Evolutionary conservation across 2,113 vertebrate species (phyloP).

Genomic region (Brachypodius melanocephalos): DNA sequence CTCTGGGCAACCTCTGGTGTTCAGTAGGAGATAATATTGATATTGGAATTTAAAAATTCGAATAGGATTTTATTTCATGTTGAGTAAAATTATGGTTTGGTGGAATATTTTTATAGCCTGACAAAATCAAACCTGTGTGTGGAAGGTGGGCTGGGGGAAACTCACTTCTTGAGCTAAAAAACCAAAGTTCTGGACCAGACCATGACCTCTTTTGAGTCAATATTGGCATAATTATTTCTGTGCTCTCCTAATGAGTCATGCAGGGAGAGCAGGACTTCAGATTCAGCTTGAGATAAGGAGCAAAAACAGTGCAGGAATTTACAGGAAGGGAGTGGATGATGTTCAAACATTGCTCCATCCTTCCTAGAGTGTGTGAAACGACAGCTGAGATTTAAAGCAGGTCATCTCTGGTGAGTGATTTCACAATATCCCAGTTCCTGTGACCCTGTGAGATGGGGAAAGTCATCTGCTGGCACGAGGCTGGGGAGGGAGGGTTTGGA

Average conservation of each 20-base stretch:
- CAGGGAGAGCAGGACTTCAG: not conserved
- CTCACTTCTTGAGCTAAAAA: not conserved
- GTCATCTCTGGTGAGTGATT: conserved; percentile 5
- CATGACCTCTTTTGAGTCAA: not conserved
- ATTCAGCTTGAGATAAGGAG: not conserved
- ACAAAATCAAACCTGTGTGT: not conserved
- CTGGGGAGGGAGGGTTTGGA: not conserved
- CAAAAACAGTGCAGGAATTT: not conserved
- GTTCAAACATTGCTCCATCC: conserved; percentile 41
- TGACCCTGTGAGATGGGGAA: not conserved
- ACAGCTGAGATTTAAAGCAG: conserved; percentile 30
- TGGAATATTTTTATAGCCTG: not conserved
- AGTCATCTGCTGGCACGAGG: not conserved
- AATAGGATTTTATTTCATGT: not conserved
- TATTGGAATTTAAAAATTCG: not conserved
- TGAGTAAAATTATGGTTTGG: not conserved
- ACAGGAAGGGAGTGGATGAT: conserved; percentile 1
- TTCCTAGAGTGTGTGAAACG: conserved; percentile 29
- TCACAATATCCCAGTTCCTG: conserved; percentile 27
- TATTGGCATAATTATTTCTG: not conserved
- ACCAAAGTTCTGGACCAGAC: not conserved
- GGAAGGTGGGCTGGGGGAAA: not conserved
- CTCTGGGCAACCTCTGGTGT: not conserved
- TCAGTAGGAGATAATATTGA: not conserved
- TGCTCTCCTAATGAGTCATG: not conserved